Percentiles rank a stretch among this genome's conserved stretches.
phyloP scores from a whole-genome alignment of 1,140 invertebrate genomes.

The Drosophila santomea region DNA sequence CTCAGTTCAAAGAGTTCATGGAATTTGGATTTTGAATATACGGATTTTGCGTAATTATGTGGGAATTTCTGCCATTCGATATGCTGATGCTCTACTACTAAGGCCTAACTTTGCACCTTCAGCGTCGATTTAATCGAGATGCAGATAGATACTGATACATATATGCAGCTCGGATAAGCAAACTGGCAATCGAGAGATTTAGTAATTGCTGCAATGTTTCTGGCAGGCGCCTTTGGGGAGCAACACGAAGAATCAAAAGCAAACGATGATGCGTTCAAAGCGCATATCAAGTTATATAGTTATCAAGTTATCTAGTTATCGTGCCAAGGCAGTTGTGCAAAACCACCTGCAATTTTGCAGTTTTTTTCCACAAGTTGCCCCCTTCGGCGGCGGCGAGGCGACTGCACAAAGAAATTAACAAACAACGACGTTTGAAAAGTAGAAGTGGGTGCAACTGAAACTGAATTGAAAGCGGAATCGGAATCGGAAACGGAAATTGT shows the following conservation, averaged over 20 bases:
- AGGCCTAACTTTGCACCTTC: not conserved
- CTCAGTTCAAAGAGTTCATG: not conserved
- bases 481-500: conserved; percentile 30
- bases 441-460: conserved; percentile 8
- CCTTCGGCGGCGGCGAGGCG: not conserved
- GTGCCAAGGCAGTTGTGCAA: no score
- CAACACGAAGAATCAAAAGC: not conserved
- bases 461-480: conserved; percentile 17
- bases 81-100: no score
- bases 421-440: not conserved
- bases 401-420: conserved; percentile 4
- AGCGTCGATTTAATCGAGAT: not conserved
- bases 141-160: not conserved
- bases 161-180: conserved; percentile 8
- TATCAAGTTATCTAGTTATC: conserved; percentile 2
- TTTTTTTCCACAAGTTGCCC: not conserved
- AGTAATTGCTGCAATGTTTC: conserved; percentile 4
- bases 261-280: not conserved
- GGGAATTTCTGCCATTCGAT: not conserved
- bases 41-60: not conserved
- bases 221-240: not conserved
- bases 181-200: conserved; percentile 7
- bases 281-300: not conserved
- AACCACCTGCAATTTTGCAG: conserved; percentile 13
- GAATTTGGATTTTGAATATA: not conserved